phyloP scores from a whole-genome alignment of 2,888 invertebrate genomes.

The Lithodes maja region DNA sequence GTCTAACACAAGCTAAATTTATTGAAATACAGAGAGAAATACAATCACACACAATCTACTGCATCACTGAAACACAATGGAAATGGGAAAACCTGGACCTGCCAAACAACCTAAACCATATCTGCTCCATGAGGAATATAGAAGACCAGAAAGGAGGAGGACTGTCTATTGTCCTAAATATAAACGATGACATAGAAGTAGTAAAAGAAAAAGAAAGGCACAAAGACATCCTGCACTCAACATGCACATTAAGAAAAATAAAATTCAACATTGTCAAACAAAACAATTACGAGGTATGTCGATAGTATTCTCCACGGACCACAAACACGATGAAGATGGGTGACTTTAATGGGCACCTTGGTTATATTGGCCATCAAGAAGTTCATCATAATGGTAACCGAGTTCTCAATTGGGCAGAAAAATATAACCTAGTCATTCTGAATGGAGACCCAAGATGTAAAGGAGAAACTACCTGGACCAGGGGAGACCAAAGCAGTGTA shows the following conservation, averaged over 20 bases:
- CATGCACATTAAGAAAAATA: background rate
- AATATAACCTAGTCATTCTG: constrained; percentile 3
- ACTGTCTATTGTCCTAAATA: background rate
- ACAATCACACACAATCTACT: background rate
- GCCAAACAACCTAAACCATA: background rate
- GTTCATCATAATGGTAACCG: background rate
- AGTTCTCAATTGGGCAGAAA: constrained; percentile 4
- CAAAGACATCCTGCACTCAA: background rate
- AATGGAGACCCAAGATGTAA: constrained; percentile 6
- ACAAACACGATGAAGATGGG: background rate
- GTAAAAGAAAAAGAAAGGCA: background rate
- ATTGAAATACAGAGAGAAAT: background rate
- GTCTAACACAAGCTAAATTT: background rate
- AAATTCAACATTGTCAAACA: background rate
- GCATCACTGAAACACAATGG: background rate
- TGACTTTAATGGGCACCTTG: background rate
- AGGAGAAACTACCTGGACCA: constrained; percentile 18
- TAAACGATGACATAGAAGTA: background rate
- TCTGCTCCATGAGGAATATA: background rate
- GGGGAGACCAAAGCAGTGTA: no score
- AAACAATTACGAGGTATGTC: background rate
- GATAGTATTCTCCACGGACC: background rate
- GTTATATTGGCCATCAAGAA: background rate
- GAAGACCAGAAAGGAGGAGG: constrained; percentile 3
- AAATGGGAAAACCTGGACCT: constrained; percentile 15